Base-by-base conservation (phyloP, 2,797 vertebrate genomes). In the Heliangelus exortis region DNA sequence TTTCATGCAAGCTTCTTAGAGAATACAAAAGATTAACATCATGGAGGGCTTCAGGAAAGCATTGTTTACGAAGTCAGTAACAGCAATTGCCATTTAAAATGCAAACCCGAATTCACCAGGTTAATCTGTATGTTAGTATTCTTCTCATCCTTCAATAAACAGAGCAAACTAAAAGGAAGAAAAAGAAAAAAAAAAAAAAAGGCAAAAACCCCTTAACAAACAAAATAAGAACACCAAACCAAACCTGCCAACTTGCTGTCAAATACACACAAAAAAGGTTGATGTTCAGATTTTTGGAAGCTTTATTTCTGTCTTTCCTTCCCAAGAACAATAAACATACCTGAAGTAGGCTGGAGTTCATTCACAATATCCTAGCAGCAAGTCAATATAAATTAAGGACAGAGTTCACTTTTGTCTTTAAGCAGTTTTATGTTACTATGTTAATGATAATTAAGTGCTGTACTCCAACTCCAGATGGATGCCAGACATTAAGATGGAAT, bases 111-210 rank as follows among this genome's bases (percentile, higher is more conserved):
- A 47, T 63, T 73, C 21, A 73, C 15, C 31, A 78, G 12, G 14
- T 36, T 36, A 58, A 58, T 43, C 21, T 26, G 48, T 4, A 7
- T 4, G 2, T 41, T 21, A 67, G 18, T 16, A 34, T 47, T 51
- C 17, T 63, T 83, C 53, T 51, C 23, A 84, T 33, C 6, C 33
- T 55, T 66, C 71, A 58, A 76, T 3, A 66, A 81, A 81, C 2
- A 6, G 10, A 28, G 18, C 18, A n/a, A 54, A 69, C 57, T 26
- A 69, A 25, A 43, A 6, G 0, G 4, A 23, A 34, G 9, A 17
- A 48, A 19, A 20, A 43, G 4, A 0, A 5, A 28, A 41, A 19
- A 20, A 16, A 11, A 1, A 13, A 59, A 45, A 15, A 9, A 15
- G 15, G 7, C 9, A 53, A 53, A 10, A 71, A 25, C 4, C 19